These are phyloP conservation scores for Drosophila parabipectinata DNA, from an alignment of 1,140 invertebrate genomes.

Conservation along the genomic window DNA sequence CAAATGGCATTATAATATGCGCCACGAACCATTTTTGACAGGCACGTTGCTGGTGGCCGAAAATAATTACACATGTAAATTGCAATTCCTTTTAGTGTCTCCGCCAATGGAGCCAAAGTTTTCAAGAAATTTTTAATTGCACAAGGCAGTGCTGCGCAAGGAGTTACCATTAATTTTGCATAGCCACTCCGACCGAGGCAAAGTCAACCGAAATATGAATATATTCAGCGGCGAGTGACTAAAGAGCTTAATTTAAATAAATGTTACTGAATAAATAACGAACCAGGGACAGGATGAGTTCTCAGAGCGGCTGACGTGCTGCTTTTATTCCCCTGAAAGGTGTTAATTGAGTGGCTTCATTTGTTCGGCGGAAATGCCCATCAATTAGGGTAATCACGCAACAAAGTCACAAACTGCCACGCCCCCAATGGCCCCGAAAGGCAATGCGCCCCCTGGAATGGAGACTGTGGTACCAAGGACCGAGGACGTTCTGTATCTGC, in stretches of 20 bases:
- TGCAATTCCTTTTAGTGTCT: constrained; percentile 57
- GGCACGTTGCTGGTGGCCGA: constrained; percentile 47
- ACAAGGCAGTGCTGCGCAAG: neutral
- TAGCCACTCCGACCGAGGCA: neutral
- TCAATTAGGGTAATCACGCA: constrained; percentile 82
- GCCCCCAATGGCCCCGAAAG: constrained; percentile 29
- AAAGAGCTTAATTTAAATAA: constrained; percentile 40
- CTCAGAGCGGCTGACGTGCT: constrained; percentile 50
- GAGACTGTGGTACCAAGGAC: neutral
- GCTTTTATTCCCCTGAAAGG: constrained; percentile 77
- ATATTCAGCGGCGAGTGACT: neutral
- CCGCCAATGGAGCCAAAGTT: constrained; percentile 3
- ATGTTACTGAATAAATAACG: constrained; percentile 42
- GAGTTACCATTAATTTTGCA: neutral
- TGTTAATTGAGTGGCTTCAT: constrained; percentile 83
- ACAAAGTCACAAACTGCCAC: constrained; percentile 74
- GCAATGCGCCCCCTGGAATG: constrained; percentile 2
- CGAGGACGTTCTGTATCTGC: constrained; percentile 7
- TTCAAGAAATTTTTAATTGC: constrained; percentile 24
- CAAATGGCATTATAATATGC: constrained; percentile 65
- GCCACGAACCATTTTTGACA: constrained; percentile 50
- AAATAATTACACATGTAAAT: constrained; percentile 75
- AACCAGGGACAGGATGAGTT: constrained; percentile 15
- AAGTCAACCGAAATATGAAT: neutral
- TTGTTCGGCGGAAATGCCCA: constrained; percentile 79